Conservation (phyloP, 2,113 vertebrate genomes). For the Barbus barbus region DNA sequence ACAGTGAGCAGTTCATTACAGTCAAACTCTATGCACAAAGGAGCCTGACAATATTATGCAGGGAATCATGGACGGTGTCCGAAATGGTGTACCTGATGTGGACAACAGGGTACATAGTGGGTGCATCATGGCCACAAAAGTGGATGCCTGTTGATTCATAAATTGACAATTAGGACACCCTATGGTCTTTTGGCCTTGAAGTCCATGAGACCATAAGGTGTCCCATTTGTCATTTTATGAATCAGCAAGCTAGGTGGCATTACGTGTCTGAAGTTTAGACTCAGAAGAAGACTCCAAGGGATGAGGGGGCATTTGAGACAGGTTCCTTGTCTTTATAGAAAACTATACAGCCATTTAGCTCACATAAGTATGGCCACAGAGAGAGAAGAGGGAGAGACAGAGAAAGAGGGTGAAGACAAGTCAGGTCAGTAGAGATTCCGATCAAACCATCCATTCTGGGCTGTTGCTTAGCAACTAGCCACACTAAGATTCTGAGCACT, state of each 20-base stretch:
- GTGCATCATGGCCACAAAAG: background rate
- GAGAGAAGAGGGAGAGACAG: background rate
- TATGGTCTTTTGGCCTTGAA: background rate
- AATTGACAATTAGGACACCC: background rate
- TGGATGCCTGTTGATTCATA: background rate
- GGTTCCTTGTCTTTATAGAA: background rate
- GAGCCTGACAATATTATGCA: background rate
- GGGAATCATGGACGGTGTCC: background rate
- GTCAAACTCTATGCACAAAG: background rate
- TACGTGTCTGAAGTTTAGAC: background rate
- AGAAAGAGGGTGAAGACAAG: slow-evolving; percentile 1
- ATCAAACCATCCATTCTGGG: background rate
- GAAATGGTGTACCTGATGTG: background rate
- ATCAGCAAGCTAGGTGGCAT: background rate
- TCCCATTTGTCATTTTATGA: background rate
- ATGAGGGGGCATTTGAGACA: background rate
- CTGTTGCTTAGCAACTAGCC: slow-evolving; percentile 45
- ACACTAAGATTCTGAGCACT: slow-evolving; percentile 38
- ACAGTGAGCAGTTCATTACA: background rate
- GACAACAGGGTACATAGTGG: background rate
- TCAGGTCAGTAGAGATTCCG: slow-evolving; percentile 19
- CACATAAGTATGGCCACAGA: background rate
- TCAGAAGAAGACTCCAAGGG: background rate
- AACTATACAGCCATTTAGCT: background rate
- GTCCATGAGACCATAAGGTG: background rate